Percentiles rank a stretch among this genome's conserved stretches.
These are phyloP conservation scores for Petaurus breviceps DNA, from an alignment of 2,113 vertebrate genomes.

Conservation along the genomic window DNA sequence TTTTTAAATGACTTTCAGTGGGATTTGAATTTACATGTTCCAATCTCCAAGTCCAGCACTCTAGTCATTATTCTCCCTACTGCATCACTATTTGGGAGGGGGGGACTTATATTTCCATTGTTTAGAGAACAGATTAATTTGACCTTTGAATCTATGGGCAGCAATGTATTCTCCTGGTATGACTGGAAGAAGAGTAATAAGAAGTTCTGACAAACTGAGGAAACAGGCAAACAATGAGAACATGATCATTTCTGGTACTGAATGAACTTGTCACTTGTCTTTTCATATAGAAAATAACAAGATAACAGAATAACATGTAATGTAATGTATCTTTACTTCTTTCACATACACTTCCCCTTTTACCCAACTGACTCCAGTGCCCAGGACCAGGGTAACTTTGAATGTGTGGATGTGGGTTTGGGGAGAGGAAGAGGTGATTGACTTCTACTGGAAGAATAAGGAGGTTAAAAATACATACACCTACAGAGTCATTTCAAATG, in stretches of 20 bases:
- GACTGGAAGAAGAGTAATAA: background rate
- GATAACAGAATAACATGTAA: background rate
- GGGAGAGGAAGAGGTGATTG: too few relatives aligned
- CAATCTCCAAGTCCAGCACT: too few relatives aligned
- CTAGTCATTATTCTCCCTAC: too few relatives aligned
- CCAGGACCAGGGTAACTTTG: background rate
- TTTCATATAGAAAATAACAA: background rate
- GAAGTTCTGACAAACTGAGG: background rate
- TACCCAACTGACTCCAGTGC: background rate
- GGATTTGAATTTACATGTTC: too few relatives aligned
- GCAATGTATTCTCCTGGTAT: background rate
- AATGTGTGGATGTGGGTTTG: background rate
- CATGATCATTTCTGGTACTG: background rate
- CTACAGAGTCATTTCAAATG: background rate
- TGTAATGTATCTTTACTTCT: background rate
- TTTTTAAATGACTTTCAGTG: too few relatives aligned
- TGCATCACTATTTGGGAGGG: background rate
- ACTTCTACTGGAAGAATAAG: background rate
- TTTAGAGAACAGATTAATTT: background rate
- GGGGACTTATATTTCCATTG: background rate
- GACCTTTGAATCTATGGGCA: background rate
- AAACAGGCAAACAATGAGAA: background rate
- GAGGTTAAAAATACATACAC: background rate
- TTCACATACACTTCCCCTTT: background rate
- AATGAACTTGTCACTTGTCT: background rate